Evolutionary conservation across 2,797 vertebrate species (phyloP).

Genomic region (Australoheros facetus): DNA sequence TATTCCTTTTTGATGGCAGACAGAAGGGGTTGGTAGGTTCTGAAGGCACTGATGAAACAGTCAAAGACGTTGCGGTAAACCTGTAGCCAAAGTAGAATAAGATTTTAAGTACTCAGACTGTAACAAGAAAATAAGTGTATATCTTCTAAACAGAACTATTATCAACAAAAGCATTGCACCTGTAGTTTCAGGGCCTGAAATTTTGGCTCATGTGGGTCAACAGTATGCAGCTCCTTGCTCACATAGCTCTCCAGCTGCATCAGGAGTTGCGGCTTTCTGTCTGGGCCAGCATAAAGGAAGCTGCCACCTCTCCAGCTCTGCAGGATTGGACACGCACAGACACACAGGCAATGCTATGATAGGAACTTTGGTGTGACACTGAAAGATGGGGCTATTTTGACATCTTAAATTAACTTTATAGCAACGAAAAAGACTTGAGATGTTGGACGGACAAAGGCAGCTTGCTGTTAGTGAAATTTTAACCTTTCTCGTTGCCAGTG

Average conservation of each 20-base stretch:
- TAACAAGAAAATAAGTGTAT: background rate
- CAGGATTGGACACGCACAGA: background rate
- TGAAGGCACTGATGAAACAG: slow-evolving; percentile 86
- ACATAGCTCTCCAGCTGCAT: slow-evolving; percentile 80
- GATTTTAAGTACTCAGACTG: background rate
- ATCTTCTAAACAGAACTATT: background rate
- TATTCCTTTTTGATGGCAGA: slow-evolving; percentile 88
- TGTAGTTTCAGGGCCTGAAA: slow-evolving; percentile 83
- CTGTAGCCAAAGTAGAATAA: slow-evolving; percentile 67
- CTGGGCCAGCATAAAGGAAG: slow-evolving; percentile 43
- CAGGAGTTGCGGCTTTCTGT: slow-evolving; percentile 80
- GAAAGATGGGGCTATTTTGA: background rate
- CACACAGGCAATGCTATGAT: background rate
- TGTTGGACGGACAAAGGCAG: background rate
- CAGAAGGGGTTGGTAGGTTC: slow-evolving; percentile 87
- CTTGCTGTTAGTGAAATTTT: background rate
- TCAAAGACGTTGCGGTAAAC: slow-evolving; percentile 85
- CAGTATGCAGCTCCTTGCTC: slow-evolving; percentile 78
- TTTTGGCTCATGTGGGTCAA: slow-evolving; percentile 70
- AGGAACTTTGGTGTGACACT: background rate
- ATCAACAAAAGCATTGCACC: slow-evolving; percentile 61
- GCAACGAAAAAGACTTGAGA: background rate
- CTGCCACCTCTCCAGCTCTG: slow-evolving; percentile 47
- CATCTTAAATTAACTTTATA: background rate
- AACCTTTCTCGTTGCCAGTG: slow-evolving; percentile 19